Evolutionary conservation across 2,888 invertebrate species (phyloP), one percentile per base, ranked within the genome.

Genomic region (Apamea monoglypha): DNA sequence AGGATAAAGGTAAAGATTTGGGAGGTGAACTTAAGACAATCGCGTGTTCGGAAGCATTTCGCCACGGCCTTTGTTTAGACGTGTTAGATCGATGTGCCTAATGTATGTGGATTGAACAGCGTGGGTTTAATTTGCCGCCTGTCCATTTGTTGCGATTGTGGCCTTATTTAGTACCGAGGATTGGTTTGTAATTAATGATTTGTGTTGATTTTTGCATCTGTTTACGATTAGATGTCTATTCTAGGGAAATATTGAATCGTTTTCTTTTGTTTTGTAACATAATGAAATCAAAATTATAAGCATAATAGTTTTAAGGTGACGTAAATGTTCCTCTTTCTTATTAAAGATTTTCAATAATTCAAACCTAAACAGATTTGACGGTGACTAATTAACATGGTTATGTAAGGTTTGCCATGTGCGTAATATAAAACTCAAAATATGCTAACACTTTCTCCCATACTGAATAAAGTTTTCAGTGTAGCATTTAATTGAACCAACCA

Each of bases 61-160:
- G 91, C 92, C 89, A 90, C 91, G 92, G 92, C 93, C 93, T 94
- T 95, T 95, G 95, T 96, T 95, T 94, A 93, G 95, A 96, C 95
- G 95, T 95, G 95, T 95, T 94, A 96, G 96, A 96, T 96, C 96
- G 96, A 96, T 96, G 96, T 93, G 92, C 92, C 92, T 96, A 95
- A 95, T 95, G 95, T 96, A 96, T 95, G 96, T 91, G 95, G 94
- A 96, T 96, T 95, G 96, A 95, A 96, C 92, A 87, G 85, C 87
- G 93, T 91, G 91, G 93, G 95, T 95, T 96, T 96, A 96, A 96
- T 96, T 96, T 95, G 95, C 95, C 94, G 94, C 93, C 93, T 96
- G 96, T 96, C 96, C 96, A 96, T 96, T 96, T 94, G 95, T 96
- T 96, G 95, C 96, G 96, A 96, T 97, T 96, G 94, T 88, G 92